Percentiles rank a stretch among this genome's conserved stretches.
phyloP scores from a whole-genome alignment of 1,140 invertebrate genomes.

The Aphis gossypii region DNA sequence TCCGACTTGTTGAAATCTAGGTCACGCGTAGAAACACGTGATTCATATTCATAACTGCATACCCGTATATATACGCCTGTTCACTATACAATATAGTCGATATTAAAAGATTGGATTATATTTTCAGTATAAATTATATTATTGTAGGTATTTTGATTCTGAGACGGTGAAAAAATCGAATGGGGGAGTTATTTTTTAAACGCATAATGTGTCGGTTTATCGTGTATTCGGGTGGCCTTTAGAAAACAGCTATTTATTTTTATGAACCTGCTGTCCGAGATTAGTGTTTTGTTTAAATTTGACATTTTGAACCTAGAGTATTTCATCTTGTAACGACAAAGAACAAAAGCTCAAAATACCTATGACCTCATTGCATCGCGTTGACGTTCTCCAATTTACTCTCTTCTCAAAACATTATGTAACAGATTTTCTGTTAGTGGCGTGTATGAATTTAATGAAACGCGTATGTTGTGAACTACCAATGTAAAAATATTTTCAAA shows the following conservation, averaged over 20 bases:
- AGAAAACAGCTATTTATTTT: neutral
- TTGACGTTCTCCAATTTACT: neutral
- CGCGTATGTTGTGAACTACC: neutral
- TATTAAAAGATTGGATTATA: neutral
- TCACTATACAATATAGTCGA: neutral
- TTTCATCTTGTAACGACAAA: neutral
- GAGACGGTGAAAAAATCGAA: neutral
- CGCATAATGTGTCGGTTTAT: neutral
- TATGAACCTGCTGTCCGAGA: neutral
- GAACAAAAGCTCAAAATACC: neutral
- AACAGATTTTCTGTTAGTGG: neutral
- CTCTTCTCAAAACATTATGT: neutral
- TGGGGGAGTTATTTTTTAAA: neutral
- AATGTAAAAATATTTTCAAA: no score
- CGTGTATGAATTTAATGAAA: no score
- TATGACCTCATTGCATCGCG: neutral
- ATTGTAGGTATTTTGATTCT: neutral
- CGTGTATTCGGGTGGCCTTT: neutral
- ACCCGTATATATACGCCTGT: neutral
- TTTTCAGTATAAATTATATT: neutral
- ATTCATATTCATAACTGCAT: neutral
- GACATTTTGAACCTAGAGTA: neutral
- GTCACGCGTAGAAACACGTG: conserved; percentile 36
- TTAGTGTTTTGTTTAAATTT: neutral
- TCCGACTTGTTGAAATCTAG: neutral